A percentile compares a stretch with the other conserved stretches of the same genome.
phyloP scores from a whole-genome alignment of 2,888 invertebrate genomes.

The Rhagophthalmus giganteus region DNA sequence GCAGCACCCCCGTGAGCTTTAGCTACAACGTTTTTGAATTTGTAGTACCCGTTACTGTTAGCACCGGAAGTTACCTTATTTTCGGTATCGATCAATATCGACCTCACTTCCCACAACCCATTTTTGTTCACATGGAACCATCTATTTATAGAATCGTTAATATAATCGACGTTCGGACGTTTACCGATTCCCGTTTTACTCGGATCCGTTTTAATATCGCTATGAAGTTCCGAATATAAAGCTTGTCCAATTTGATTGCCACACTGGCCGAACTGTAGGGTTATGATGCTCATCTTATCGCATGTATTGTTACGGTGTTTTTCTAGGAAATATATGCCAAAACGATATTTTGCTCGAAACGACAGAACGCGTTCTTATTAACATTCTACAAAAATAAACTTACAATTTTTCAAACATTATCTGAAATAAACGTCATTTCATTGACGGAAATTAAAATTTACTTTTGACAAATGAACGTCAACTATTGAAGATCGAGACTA shows the following conservation, averaged over 20 bases:
- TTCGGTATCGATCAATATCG: constrained; percentile 59
- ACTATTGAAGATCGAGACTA: too few relatives aligned
- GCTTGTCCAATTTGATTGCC: constrained; percentile 60
- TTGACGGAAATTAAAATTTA: too few relatives aligned
- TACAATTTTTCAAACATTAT: too few relatives aligned
- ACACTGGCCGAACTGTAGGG: constrained; percentile 60
- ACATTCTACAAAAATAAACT: too few relatives aligned
- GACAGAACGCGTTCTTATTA: too few relatives aligned
- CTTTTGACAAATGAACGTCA: too few relatives aligned
- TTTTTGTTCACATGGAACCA: constrained; percentile 55
- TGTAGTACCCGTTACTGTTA: constrained; percentile 45
- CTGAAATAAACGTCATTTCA: too few relatives aligned
- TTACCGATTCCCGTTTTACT: constrained; percentile 42
- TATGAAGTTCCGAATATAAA: constrained; percentile 53
- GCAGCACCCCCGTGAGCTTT: constrained; percentile 56
- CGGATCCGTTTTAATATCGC: constrained; percentile 47
- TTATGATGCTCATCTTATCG: constrained; percentile 53
- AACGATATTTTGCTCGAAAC: too few relatives aligned
- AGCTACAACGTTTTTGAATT: constrained; percentile 52
- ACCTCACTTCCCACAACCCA: constrained; percentile 52
- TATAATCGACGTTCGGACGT: constrained; percentile 46
- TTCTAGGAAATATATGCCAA: too few relatives aligned
- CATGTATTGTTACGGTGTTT: too few relatives aligned
- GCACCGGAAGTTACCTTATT: constrained; percentile 54
- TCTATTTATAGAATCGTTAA: constrained; percentile 47